A percentile compares a stretch with the other conserved stretches of the same genome.
Evolutionary conservation across 2,888 invertebrate genomes (phyloP).

Genomic region (Ceriagrion tenellum): DNA sequence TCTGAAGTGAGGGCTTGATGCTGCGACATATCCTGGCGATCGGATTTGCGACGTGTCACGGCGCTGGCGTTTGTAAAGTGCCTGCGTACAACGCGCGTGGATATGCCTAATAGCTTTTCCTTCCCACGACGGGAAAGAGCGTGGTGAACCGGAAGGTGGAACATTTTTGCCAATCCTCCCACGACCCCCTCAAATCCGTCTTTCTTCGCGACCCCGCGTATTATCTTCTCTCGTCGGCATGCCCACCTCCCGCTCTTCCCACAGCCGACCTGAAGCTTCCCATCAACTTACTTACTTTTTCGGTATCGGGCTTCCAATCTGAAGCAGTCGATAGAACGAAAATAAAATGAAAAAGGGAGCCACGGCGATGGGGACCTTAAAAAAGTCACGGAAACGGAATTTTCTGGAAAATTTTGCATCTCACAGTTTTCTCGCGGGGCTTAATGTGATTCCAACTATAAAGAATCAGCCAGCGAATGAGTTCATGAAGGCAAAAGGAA

Average conservation of each 20-base stretch:
- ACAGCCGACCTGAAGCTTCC: background rate
- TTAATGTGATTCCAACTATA: background rate
- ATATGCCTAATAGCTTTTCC: too few relatives aligned
- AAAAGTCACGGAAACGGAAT: constrained; percentile 32
- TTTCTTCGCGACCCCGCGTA: too few relatives aligned
- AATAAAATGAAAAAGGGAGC: background rate
- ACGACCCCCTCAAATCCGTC: too few relatives aligned
- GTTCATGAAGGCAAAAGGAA: background rate
- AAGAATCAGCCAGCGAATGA: background rate
- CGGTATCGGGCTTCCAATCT: background rate
- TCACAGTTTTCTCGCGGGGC: background rate
- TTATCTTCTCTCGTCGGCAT: too few relatives aligned
- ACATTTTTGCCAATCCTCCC: too few relatives aligned
- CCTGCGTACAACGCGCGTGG: too few relatives aligned
- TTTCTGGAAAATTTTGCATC: constrained; percentile 33
- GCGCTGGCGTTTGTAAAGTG: too few relatives aligned
- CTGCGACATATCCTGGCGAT: too few relatives aligned
- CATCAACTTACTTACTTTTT: background rate
- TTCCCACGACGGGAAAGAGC: too few relatives aligned
- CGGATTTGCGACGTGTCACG: too few relatives aligned
- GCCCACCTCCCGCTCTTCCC: background rate
- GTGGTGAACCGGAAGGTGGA: too few relatives aligned
- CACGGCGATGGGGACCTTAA: background rate
- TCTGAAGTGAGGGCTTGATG: too few relatives aligned
- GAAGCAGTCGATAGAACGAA: constrained; percentile 12